Conservation (phyloP, 1,140 invertebrate genomes). For the Bombus superbus region DNA sequence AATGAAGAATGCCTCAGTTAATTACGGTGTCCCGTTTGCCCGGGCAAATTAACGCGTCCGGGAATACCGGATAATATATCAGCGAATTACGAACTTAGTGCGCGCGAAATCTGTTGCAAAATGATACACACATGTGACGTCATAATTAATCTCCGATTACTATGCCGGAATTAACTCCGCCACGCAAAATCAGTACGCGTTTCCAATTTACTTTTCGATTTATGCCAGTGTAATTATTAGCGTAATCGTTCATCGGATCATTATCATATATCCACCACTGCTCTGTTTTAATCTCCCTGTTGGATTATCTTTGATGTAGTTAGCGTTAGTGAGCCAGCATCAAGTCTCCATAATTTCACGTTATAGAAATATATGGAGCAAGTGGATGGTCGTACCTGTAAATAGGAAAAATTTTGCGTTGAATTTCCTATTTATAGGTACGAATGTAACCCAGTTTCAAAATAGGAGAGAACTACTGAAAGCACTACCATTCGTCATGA, state of each 20-base stretch:
- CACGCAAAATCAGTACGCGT: not conserved
- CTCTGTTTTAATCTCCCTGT: not conserved
- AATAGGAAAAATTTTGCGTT: not conserved
- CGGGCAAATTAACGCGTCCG: not conserved
- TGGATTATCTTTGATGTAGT: not conserved
- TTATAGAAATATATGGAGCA: not conserved
- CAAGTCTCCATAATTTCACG: not conserved
- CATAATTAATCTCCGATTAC: slow-evolving; percentile 29
- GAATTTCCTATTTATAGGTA: not conserved
- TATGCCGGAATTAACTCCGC: slow-evolving; percentile 19
- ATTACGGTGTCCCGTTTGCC: not conserved
- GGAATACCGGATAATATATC: slow-evolving; percentile 16
- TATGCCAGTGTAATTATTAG: slow-evolving; percentile 9
- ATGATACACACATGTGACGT: slow-evolving; percentile 19
- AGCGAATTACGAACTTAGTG: slow-evolving; percentile 18
- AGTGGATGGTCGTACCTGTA: not conserved
- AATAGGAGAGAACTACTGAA: not conserved
- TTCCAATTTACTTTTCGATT: slow-evolving; percentile 29
- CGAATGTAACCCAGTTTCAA: not conserved
- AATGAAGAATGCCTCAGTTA: not conserved
- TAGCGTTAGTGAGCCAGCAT: too few species aligned
- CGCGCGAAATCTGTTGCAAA: slow-evolving; percentile 37
- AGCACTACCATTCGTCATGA: not conserved
- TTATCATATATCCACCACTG: not conserved
- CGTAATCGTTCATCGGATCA: slow-evolving; percentile 12